These are phyloP conservation scores for Syritta pipiens DNA, from an alignment of 2,888 invertebrate genomes.

Conservation along the genomic window DNA sequence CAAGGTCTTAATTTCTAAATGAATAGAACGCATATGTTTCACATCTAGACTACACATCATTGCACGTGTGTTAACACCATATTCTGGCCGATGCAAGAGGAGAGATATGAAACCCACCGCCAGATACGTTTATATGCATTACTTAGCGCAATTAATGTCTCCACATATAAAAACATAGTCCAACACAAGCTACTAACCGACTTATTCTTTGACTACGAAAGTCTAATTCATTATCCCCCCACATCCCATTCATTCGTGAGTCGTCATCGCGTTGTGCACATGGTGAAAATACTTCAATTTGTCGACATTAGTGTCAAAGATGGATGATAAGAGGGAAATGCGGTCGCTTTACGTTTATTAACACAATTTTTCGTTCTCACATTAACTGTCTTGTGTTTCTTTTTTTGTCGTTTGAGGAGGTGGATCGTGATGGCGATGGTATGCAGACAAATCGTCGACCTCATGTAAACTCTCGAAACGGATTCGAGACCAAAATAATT, in stretches of 20 bases:
- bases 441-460: slow-evolving; percentile 1
- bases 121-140: slow-evolving; percentile 63
- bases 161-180: slow-evolving; percentile 17
- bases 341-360: slow-evolving; percentile 61
- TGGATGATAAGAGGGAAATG: slow-evolving; percentile 71
- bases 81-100: slow-evolving; percentile 52
- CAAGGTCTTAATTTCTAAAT: slow-evolving; percentile 63
- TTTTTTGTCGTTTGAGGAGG: too few species aligned
- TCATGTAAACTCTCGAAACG: slow-evolving; percentile 23
- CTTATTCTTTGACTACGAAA: slow-evolving; percentile 62
- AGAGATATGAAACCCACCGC: slow-evolving; percentile 44
- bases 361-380: slow-evolving; percentile 50
- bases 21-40: slow-evolving; percentile 57
- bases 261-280: too few species aligned
- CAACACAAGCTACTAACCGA: slow-evolving; percentile 29
- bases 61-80: slow-evolving; percentile 37
- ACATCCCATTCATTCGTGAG: too few species aligned
- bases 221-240: slow-evolving; percentile 66
- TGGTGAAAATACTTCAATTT: slow-evolving; percentile 73
- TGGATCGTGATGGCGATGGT: too few species aligned
- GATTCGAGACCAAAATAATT: slow-evolving; percentile 35
- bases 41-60: slow-evolving; percentile 20
- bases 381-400: slow-evolving; percentile 30
- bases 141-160: slow-evolving; percentile 67
- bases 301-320: slow-evolving; percentile 74